A percentile compares a stretch with the other conserved stretches of the same genome.
Conservation (phyloP, 1,140 invertebrate genomes). For the Pseudomyrmex cubaensis region DNA sequence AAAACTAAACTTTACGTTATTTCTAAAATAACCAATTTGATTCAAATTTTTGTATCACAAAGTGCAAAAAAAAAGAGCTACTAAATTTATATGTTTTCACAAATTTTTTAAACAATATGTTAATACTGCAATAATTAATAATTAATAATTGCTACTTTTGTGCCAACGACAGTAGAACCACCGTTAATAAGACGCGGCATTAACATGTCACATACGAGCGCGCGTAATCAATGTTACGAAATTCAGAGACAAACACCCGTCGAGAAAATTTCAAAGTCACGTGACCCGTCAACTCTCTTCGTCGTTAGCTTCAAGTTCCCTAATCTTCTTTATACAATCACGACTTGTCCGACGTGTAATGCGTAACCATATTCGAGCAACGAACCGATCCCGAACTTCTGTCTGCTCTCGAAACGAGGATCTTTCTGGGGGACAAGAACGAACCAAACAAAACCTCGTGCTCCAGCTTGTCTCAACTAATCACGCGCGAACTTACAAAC, state of each 20-base stretch:
- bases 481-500: conserved; percentile 50
- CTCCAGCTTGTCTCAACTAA: conserved; percentile 27
- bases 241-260: conserved; percentile 17
- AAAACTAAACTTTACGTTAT: neutral
- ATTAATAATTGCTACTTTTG: too few relatives aligned
- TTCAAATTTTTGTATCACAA: neutral
- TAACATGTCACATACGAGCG: neutral
- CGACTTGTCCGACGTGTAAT: conserved; percentile 5
- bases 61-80: neutral
- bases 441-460: conserved; percentile 24
- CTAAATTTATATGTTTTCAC: neutral
- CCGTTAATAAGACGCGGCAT: neutral
- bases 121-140: too few relatives aligned
- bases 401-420: conserved; percentile 7
- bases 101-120: neutral
- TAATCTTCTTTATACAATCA: conserved; percentile 18
- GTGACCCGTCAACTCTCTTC: conserved; percentile 23
- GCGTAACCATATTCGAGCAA: conserved; percentile 23
- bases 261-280: conserved; percentile 41
- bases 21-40: neutral
- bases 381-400: conserved; percentile 40
- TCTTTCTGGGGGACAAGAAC: conserved; percentile 36
- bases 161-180: neutral
- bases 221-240: neutral
- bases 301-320: conserved; percentile 35